Evolutionary conservation across 2,888 invertebrate species (phyloP).

Genomic region (Sabatieria punctata): DNA sequence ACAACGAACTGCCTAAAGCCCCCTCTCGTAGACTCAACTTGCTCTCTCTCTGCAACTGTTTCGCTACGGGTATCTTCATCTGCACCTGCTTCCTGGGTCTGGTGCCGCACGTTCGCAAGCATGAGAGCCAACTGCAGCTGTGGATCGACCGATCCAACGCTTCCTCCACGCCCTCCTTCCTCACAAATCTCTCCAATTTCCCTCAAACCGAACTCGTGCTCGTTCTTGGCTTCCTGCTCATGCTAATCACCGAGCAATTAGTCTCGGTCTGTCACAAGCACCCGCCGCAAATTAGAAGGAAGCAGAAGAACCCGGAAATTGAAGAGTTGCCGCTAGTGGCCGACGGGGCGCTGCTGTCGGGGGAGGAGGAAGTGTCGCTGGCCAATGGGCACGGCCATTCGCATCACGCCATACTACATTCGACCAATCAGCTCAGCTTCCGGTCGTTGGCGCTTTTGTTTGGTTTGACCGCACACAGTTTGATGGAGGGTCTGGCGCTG

Average conservation of each 20-base stretch:
- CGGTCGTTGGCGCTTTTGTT: constrained; percentile 38
- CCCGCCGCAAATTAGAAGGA: too few relatives aligned
- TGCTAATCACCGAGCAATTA: constrained; percentile 21
- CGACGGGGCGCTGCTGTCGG: neutral
- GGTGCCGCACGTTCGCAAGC: constrained; percentile 40
- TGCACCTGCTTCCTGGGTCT: constrained; percentile 43
- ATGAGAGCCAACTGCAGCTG: too few relatives aligned
- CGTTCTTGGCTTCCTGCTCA: constrained; percentile 22
- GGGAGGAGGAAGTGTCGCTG: neutral
- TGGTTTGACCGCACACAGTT: constrained; percentile 42
- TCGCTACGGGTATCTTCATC: constrained; percentile 44
- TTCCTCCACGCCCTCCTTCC: too few relatives aligned
- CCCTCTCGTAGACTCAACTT: too few relatives aligned
- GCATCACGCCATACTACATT: too few relatives aligned
- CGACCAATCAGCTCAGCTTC: constrained; percentile 23
- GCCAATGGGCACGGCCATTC: constrained; percentile 4
- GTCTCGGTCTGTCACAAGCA: neutral
- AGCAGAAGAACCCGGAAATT: neutral
- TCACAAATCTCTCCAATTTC: neutral
- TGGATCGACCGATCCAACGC: too few relatives aligned
- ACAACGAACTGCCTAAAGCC: too few relatives aligned
- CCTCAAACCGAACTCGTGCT: constrained; percentile 19
- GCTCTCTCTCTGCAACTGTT: constrained; percentile 33
- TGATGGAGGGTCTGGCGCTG: constrained; percentile 44
- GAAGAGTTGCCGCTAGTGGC: constrained; percentile 9